Evolutionary conservation across 2,888 invertebrate species (phyloP), one percentile per base, ranked within the genome.

Genomic region (Invenusta paracnida): DNA sequence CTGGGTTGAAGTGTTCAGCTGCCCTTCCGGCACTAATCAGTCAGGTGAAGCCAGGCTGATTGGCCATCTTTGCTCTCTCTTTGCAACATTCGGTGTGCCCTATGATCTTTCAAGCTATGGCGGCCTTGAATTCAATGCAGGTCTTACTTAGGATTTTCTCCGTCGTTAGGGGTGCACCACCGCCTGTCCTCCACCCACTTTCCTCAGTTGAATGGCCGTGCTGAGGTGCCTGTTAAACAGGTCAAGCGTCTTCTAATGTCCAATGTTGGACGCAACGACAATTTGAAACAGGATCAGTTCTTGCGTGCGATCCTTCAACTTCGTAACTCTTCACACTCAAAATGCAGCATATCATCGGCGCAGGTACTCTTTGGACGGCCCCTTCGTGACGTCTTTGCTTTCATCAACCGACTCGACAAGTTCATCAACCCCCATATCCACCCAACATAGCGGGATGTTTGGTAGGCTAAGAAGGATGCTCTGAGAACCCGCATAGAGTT

Each of bases 131-230:
- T 73, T 73, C 73, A 73, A 2, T 5, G 73, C 73, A 73, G 23
- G 73, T 73, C 73, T 73, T 2, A 73, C 73, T 73, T 23, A 23
- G 2, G 73, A 73, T 23, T 73, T 73, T 23, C 73, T 73, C 27
- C 11, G 25, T 5, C 17, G 23, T 73, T 73, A 23, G 86, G 87
- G 87, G 1, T 87, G 87, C 0, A 1, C 31, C 87, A 88, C 31
- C 81, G 87, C 28, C 17, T 88, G 11, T 88, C 83, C 5, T 88
- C 88, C 11, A 87, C 88, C 81, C 87, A 86, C 0, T 67, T 84
- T 81, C 88, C 87, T 27, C 87, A 87, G 66, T 83, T 83, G 11
- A 88, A 88, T 86, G 87, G 87, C 31, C 83, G 87, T 23, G 88
- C 87, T 11, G 87, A 88, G 79, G 17, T 88, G 5, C 11, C 23